Percentiles rank a stretch among this genome's conserved stretches.
Conservation (phyloP, 2,113 vertebrate species). For the Alligator mississippiensis region DNA sequence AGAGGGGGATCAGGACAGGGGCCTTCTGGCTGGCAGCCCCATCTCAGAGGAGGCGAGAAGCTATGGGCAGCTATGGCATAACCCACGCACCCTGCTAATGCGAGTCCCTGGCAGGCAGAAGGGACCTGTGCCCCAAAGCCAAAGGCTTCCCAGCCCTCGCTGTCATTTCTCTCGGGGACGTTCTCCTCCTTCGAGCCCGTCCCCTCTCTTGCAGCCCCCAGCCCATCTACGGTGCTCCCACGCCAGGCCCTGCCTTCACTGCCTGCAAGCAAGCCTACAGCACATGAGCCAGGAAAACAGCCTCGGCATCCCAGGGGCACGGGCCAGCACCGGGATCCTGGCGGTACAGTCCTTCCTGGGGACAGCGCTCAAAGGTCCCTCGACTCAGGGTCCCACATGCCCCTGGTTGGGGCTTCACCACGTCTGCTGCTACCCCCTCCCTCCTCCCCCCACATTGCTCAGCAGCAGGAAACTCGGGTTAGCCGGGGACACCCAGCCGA, state of each 20-base stretch:
- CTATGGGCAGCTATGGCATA: neutral
- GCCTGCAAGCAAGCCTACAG: neutral
- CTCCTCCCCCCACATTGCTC: too few relatives aligned
- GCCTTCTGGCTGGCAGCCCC: neutral
- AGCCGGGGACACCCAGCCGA: neutral
- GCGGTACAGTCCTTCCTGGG: neutral
- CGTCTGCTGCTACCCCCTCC: neutral
- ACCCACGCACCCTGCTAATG: neutral
- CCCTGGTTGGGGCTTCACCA: too few relatives aligned
- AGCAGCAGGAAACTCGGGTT: neutral
- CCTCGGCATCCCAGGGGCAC: neutral
- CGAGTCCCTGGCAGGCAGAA: neutral
- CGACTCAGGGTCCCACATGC: neutral
- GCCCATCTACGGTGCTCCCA: neutral
- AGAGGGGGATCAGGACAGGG: neutral
- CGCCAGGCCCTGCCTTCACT: fast-evolving
- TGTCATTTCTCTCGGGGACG: neutral
- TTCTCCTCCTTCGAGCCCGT: neutral
- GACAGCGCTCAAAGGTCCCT: neutral
- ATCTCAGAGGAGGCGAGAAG: neutral
- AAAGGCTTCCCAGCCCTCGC: neutral
- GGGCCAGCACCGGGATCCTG: neutral
- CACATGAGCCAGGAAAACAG: too few relatives aligned
- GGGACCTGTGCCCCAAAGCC: neutral
- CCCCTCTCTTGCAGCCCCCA: fast-evolving